Evolutionary conservation across 2,113 vertebrate species (phyloP).

Genomic region (Cinclus mexicanus): DNA sequence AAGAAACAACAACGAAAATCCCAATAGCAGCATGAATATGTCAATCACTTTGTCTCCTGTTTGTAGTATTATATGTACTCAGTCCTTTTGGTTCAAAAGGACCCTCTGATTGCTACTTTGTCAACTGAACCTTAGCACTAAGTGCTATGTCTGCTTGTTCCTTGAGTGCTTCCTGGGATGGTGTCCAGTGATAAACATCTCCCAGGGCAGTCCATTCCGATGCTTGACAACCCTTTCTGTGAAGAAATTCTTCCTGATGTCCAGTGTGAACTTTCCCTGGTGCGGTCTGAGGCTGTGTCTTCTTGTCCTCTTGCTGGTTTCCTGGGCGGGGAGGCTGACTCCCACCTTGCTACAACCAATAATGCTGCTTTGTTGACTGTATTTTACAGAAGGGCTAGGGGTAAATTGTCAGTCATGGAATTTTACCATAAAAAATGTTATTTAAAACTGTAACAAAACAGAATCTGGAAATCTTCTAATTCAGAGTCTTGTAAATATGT

Average conservation of each 20-base stretch:
- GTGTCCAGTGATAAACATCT: not conserved
- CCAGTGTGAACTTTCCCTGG: not conserved
- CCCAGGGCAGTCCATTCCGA: not conserved
- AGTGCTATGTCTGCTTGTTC: not conserved
- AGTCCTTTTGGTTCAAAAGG: not conserved
- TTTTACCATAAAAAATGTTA: not conserved
- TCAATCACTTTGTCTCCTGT: conserved; percentile 13
- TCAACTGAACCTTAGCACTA: not conserved
- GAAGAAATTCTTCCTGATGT: not conserved
- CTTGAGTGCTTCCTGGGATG: not conserved
- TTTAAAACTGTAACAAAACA: not conserved
- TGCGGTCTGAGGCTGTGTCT: not conserved
- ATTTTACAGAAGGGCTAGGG: not conserved
- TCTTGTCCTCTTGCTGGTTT: not conserved
- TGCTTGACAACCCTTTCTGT: not conserved
- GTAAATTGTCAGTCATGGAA: not conserved
- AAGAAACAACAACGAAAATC: not conserved
- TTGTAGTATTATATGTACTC: not conserved
- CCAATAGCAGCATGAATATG: not conserved
- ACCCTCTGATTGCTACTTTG: not conserved
- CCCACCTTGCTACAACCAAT: not conserved
- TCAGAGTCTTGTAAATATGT: not conserved
- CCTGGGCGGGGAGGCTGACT: not conserved
- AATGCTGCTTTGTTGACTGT: not conserved
- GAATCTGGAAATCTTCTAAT: not conserved